Evolutionary conservation across 35 echinoderm and acorn worm species (phyloP), one percentile per base, ranked within the genome.

Genomic region (Acanthaster planci): DNA sequence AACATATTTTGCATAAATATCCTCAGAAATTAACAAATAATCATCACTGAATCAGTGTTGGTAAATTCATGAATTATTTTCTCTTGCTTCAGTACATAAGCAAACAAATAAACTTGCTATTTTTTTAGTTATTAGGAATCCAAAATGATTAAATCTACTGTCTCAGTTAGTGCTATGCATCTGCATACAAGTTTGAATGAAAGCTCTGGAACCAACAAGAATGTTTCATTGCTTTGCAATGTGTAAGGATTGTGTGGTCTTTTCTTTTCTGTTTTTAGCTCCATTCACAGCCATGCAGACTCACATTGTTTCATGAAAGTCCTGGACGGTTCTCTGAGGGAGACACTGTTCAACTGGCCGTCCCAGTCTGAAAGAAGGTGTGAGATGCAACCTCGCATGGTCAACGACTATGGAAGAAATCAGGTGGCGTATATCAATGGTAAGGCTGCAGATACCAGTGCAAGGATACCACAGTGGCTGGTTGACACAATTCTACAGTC

Each of bases 271-370:
- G 68, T 6, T 82, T 53, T 2, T 44, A 94, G 92, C 57, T 89
- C 88, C 7, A 99, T 99, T 76, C 96, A 99, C 89, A 99, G 96
- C 81, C 96, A 99, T 84, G 85, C 96, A 51, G 83, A 99, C 79
- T 47, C 96, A 38, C 96, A 99, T 54, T 99, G 96, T 76, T 99
- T 99, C 78, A 94, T 99, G 92, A 99, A 99, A 80, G 64, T 99
- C 7, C 51, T 99, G 38, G 96, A 99, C 40, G 96, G 96, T 5
- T 82, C 80, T 21, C 68, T 99, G 19, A 55, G 76, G 38, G 96
- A 99, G 60, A 80, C 90, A 1, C 37, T 92, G 36, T 99, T 77
- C 39, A 38, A 47, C 14, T 99, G 96, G 96, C 96, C 96, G 76
- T 89, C 85, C 6, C 40, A 90, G 21, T 75, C 77, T 0, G 78